Evolutionary conservation across 2,888 invertebrate species (phyloP).

Genomic region (Xylota sylvarum): DNA sequence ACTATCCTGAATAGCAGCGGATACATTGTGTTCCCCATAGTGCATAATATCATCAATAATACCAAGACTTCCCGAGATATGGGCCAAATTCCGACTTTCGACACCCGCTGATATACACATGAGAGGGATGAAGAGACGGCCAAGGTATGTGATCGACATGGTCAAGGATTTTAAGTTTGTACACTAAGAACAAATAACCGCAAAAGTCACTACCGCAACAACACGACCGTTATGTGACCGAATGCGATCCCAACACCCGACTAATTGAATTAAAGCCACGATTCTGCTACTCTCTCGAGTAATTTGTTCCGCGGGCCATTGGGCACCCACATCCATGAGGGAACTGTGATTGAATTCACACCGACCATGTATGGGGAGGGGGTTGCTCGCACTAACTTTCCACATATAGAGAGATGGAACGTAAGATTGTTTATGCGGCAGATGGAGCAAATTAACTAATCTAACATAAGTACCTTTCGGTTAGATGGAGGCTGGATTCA

Average conservation of each 20-base stretch:
- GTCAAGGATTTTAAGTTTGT: slow-evolving; percentile 35
- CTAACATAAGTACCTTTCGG: slow-evolving; percentile 70
- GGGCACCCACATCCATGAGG: slow-evolving; percentile 39
- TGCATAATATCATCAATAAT: slow-evolving; percentile 72
- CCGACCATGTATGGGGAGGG: slow-evolving; percentile 3
- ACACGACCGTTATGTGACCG: slow-evolving; percentile 49
- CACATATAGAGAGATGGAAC: slow-evolving; percentile 6
- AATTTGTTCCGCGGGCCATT: slow-evolving; percentile 65
- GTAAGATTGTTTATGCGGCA: slow-evolving; percentile 64
- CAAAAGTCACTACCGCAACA: slow-evolving; percentile 25
- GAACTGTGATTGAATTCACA: slow-evolving; percentile 64
- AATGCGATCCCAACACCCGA: slow-evolving; percentile 67
- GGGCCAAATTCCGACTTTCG: slow-evolving; percentile 39
- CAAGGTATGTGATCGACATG: slow-evolving; percentile 27
- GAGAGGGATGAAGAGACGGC: slow-evolving; percentile 1
- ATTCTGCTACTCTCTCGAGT: slow-evolving; percentile 45
- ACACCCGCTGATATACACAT: background rate
- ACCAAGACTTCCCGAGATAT: slow-evolving; percentile 65
- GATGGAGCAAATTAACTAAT: slow-evolving; percentile 74
- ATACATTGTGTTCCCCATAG: slow-evolving; percentile 60
- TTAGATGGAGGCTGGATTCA: slow-evolving; percentile 47
- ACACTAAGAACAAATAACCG: slow-evolving; percentile 18
- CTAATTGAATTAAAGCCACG: slow-evolving; percentile 73
- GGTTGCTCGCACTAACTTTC: slow-evolving; percentile 32
- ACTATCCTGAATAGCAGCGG: slow-evolving; percentile 55